Evolutionary conservation across 2,888 invertebrate species (phyloP), one percentile per base, ranked within the genome.

Genomic region (Ennomos fuscantarius): DNA sequence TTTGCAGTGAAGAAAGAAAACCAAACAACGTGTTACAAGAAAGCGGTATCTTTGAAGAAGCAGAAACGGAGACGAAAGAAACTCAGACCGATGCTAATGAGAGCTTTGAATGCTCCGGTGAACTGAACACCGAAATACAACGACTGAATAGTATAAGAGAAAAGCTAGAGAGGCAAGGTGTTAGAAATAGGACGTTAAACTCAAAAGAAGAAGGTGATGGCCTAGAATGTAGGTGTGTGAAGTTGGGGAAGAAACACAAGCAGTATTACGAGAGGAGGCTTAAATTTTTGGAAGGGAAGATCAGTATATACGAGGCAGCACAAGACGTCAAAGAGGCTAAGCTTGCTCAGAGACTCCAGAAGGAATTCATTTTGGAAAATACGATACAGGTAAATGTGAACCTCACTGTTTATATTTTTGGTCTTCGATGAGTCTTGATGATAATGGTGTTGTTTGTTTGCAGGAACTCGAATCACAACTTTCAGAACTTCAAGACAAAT

Each of bases 31-130:
- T 94, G 72, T 86, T 96, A 32, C 95, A 95, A 74, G 96, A 96
- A 74, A 95, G 95, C 72, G 96, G 96, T 31, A 95, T 96, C 66
- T 96, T 95, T 72, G 95, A 95, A 72, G 94, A 92, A 43, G 93
- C 87, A 33, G 93, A 93, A 66, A 87, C 89, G 55, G 90, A 90
- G 61, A 81, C 82, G 40, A 89, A 83, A 62, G 75, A 86, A 63
- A 94, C 94, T 60, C 94, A 94, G 78, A 94, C 94, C 50, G 94
- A 94, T 53, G 88, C 89, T 36, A 93, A 93, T 71, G 93, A 94
- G 59, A 86, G 79, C 69, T 89, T 89, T 69, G 92, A 93, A 80
- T 88, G 85, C 73, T 85, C 81, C 60, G 89, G 93, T 73, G 93
- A 94, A 80, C 76, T 94, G 12, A 93, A 93, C 77, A 93, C 93